Base-by-base conservation (phyloP, 1,140 invertebrate genomes). In the Plectus sambesii region DNA sequence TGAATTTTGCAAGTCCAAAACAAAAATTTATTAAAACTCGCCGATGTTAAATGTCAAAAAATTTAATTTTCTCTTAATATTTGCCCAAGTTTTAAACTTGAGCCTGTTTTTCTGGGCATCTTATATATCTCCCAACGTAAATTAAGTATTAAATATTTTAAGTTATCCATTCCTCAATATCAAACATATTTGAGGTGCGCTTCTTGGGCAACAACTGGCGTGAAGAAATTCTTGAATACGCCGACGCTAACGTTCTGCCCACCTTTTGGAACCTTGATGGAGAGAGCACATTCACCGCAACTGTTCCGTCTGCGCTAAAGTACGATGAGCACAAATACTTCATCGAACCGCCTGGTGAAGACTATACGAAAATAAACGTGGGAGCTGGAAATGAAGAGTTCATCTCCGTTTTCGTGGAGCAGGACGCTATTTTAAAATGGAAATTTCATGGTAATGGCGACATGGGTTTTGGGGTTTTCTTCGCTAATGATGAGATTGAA, bases 191-290 rank as follows among this genome's bases (percentile, higher is more conserved):
- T n/a, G n/a, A n/a, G n/a, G n/a, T n/a, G n/a, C n/a, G n/a, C n/a
- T n/a, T 67, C 33, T 47, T 67, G 36, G 58, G 53, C 4, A 39
- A 42, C n/a, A 50, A 57, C 33, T 60, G 58, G 58, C 36, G 55
- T n/a, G 26, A 60, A 17, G 60, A 62, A 25, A 59, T 60, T 35
- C 48, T 59, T 8, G 40, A 62, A 9, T 58, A 49, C 42, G 19
- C 49, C 4, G 39, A 27, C 23, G 3, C 44, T 0, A 44, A 58
- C 19, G 29, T 26, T 9, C 29, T 62, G 27, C 58, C 60, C 2
- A 17, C 50, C 15, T 48, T 55, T 27, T 60, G 58, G 58, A 60
- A 60, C 23, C 19, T 9, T 3, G 26, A 38, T 9, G 39, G 22
- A 20, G 30, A 15, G 2, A 9, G 24, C 1, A n/a, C 9, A 9